Conservation (phyloP, 2,113 vertebrate species). For the Theristicus caerulescens region DNA sequence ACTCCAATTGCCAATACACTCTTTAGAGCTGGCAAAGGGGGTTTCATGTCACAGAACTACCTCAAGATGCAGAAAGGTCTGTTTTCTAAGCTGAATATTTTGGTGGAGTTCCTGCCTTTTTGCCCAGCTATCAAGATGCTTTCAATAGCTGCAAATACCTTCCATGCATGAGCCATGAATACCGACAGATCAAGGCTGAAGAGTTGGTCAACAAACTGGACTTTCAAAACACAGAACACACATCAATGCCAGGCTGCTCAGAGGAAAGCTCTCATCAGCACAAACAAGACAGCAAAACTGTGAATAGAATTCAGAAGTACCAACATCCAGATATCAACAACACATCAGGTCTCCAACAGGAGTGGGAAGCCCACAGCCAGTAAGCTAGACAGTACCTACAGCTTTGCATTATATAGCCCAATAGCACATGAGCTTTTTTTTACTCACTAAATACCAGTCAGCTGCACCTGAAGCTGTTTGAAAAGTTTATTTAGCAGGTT, state of each 20-base stretch:
- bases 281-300: not conserved
- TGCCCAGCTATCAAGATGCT: not conserved
- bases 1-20: not conserved
- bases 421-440: not conserved
- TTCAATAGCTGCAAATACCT: not conserved
- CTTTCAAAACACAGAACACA: not conserved
- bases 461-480: not conserved
- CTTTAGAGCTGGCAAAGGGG: not conserved
- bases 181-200: not conserved
- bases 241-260: not conserved
- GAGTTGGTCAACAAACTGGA: not conserved
- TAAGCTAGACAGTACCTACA: not conserved
- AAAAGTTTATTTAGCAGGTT: not conserved
- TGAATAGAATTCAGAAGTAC: not conserved
- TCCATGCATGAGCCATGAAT: not conserved
- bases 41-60: not conserved
- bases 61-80: not conserved
- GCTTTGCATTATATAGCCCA: not conserved
- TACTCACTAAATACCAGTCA: not conserved
- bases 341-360: not conserved
- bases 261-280: not conserved
- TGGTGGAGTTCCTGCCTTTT: not conserved
- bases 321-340: not conserved
- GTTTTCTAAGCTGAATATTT: not conserved
- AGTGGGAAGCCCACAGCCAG: not conserved